phyloP scores from a whole-genome alignment of 1,140 invertebrate genomes.

The Aphelinus atriplicis region DNA sequence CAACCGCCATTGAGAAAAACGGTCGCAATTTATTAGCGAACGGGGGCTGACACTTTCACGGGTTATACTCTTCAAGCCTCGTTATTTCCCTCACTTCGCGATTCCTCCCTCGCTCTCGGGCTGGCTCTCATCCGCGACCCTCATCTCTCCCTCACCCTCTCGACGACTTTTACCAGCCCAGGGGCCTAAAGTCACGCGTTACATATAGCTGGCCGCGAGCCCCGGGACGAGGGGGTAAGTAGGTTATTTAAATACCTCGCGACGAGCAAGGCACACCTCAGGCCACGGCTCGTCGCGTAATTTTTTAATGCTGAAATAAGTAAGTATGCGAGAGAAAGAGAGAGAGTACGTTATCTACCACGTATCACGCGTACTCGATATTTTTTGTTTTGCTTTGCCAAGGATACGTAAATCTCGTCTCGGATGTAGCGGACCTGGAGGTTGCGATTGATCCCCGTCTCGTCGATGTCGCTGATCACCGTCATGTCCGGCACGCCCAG shows the following conservation, averaged over 20 bases:
- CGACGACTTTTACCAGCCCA: neutral
- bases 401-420: slow-evolving; percentile 95
- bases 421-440: slow-evolving; percentile 83
- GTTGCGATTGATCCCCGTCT: slow-evolving; percentile 91
- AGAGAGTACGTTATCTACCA: neutral
- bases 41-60: no score
- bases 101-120: neutral
- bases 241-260: slow-evolving; percentile 44
- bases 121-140: no score
- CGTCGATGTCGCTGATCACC: slow-evolving; percentile 90
- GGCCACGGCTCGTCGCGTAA: no score
- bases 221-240: slow-evolving; percentile 45
- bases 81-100: neutral
- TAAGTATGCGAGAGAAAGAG: no score
- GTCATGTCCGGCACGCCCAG: slow-evolving; percentile 91
- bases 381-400: slow-evolving; percentile 57
- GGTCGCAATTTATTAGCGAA: no score
- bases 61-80: neutral
- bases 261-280: no score
- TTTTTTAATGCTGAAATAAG: no score
- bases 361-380: neutral
- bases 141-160: no score
- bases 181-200: neutral
- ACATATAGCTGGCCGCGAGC: slow-evolving; percentile 22
- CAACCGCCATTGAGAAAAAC: no score